Evolutionary conservation across 2,797 vertebrate species (phyloP).

Genomic region (Eidolon dupreanum): DNA sequence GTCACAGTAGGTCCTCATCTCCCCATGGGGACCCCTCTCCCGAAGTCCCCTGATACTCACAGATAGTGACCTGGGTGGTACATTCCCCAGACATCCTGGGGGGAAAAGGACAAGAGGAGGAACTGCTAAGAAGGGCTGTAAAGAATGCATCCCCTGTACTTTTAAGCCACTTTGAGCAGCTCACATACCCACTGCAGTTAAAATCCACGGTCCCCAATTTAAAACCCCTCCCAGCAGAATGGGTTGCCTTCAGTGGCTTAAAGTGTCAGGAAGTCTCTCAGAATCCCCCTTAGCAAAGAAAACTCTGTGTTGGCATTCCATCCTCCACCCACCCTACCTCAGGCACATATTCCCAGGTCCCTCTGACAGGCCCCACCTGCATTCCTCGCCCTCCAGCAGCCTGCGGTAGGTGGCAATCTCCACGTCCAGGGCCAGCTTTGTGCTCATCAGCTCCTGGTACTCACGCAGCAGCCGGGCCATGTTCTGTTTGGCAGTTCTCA

Average conservation of each 20-base stretch:
- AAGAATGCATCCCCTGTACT: not conserved
- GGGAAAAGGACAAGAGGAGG: not conserved
- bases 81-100: slow-evolving; percentile 73
- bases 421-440: slow-evolving; percentile 75
- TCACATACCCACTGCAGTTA: not conserved
- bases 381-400: slow-evolving; percentile 79
- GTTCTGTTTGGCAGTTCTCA: slow-evolving; percentile 66
- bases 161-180: not conserved
- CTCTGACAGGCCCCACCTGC: slow-evolving; percentile 49
- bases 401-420: slow-evolving; percentile 79
- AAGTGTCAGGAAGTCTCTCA: not conserved
- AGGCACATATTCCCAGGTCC: not conserved
- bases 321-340: not conserved
- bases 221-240: not conserved
- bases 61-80: slow-evolving; percentile 51
- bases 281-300: not conserved
- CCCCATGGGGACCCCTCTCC: not conserved
- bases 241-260: not conserved
- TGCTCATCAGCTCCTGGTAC: slow-evolving; percentile 80
- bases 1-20: not conserved
- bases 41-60: slow-evolving; percentile 66
- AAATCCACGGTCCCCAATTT: not conserved
- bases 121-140: not conserved
- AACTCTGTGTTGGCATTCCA: not conserved
- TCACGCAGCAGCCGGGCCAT: slow-evolving; percentile 66